Base-by-base conservation (phyloP, 2,113 vertebrate species). In the Mesoclemmys tuberculata region DNA sequence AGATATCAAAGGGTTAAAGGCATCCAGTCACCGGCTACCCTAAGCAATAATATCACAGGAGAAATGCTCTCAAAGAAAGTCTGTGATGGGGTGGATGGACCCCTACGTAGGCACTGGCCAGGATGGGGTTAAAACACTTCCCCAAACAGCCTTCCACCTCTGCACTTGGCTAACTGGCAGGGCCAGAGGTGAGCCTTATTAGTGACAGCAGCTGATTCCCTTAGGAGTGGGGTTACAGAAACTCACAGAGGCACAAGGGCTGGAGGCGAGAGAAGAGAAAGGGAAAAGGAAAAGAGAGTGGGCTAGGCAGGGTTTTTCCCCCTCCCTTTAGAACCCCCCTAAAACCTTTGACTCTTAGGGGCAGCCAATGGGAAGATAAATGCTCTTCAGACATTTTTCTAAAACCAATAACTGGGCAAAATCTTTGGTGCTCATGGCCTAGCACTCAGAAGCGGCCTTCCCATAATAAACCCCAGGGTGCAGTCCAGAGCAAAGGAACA, bases 1-100 rank as follows among this genome's bases (percentile, higher is more conserved):
- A 86, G 81, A 21, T 8, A 77, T 10, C 0, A 13, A 48, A 56
- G 68, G 1, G 1, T 0, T 87, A 56, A n/a, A 0, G 1, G 41
- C 51, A 10, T 49, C 41, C 84, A 29, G 6, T n/a, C 55, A 84
- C 1, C 41, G 35, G 71, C 64, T 29, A 85, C 22, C 41, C 54
- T 81, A 44, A 71, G 58, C 86, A 93, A 92, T n/a, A 87, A 82
- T 19, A 61, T 88, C 51, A 35, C 41, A 21, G 55, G 35, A 77
- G 61, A 82, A 78, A 61, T 3, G 44, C 31, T 80, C 64, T 84
- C 58, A 55, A 89, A 85, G 81, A 87, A 77, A 88, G 55, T 81
- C 86, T 29, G 3, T 82, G 22, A 48, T 56, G 80, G 75, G n/a
- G 41, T 91, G 93, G 41, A 90, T 90, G 83, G 88, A 83, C n/a